Conservation (phyloP, 2,113 vertebrate species). For the Cepphus grylle region DNA sequence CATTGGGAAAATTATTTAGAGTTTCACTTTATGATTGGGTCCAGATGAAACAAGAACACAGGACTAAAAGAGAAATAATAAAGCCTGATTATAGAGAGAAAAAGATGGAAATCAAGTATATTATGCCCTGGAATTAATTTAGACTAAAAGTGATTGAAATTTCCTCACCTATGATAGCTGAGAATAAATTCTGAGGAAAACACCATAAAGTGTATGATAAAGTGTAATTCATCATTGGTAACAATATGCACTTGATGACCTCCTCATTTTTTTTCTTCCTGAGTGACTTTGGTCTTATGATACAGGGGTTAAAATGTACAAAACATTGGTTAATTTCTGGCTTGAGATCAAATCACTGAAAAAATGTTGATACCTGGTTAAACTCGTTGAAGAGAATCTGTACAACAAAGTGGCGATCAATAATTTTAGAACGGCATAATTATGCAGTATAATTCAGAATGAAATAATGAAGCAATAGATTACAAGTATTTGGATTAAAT, state of each 20-base stretch:
- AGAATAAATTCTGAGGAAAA: not conserved
- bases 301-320: not conserved
- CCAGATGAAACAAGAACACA: not conserved
- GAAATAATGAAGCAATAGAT: not conserved
- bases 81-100: not conserved
- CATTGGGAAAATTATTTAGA: not conserved
- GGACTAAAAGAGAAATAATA: not conserved
- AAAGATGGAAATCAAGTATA: not conserved
- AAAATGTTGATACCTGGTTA: not conserved
- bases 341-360: not conserved
- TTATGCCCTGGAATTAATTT: not conserved
- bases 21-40: not conserved
- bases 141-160: not conserved
- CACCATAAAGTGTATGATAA: not conserved
- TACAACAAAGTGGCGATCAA: not conserved
- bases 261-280: not conserved
- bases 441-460: not conserved
- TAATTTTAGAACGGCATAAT: not conserved
- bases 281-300: not conserved
- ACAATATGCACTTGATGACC: not conserved
- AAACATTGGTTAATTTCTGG: not conserved
- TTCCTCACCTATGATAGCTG: not conserved
- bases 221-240: not conserved
- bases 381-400: not conserved
- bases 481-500: not conserved